Base-by-base conservation (phyloP, 2,797 vertebrate genomes). In the Sternotherus odoratus region DNA sequence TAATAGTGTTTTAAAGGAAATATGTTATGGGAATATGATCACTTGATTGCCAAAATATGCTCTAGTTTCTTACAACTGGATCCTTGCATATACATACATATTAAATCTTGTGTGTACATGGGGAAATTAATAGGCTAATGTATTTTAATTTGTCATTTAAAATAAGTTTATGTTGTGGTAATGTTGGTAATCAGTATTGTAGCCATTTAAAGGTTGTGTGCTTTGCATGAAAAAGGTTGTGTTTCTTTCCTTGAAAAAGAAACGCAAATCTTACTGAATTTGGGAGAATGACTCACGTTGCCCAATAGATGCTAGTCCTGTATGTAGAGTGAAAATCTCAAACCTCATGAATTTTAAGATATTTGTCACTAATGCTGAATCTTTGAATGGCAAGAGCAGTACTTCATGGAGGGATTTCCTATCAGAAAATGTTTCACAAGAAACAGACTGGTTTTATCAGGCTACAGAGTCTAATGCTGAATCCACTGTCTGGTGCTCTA, bases 1-100 rank as follows among this genome's bases (percentile, higher is more conserved):
- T 85, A 93, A 86, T 16, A 87, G 82, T 63, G 50, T 36, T 26
- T 90, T 85, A 63, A 90, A 91, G 69, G 53, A 92, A 92, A 83
- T 79, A 53, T 78, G 69, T 85, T 63, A 78, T 66, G 28, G 43
- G 15, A 69, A 82, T 74, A 86, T 79, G 39, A 86, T 50, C 48
- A 60, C 43, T 39, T 39, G n/a, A 53, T 54, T 30, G n/a, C 23
- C 79, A 46, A 57, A 56, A 60, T 48, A 39, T 46, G 19, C 46
- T 72, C 51, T 80, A 8, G 12, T 53, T 57, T 80, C 39, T 57
- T 57, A 57, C 53, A 79, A 56, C 28, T 46, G 39, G 9, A 36
- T 46, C 39, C 17, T 11, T 80, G 39, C 16, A 80, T 46, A 24
- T 28, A 79, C 13, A 26, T 79, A 56, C 3, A 43, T 56, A 56